phyloP scores from a whole-genome alignment of 2,797 vertebrate genomes.

The Periparus ater region DNA sequence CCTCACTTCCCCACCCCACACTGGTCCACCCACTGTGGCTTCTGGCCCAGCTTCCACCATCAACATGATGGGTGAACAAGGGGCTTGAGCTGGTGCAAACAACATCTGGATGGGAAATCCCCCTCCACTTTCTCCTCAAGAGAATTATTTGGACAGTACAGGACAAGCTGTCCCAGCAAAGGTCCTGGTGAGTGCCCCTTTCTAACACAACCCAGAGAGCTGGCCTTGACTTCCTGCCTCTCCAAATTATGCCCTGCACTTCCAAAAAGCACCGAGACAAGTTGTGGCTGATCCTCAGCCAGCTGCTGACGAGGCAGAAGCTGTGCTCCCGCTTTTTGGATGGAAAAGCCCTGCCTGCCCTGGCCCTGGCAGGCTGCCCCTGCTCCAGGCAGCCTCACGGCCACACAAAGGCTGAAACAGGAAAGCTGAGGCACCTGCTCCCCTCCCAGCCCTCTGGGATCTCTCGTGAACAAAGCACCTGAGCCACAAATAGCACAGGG shows the following conservation, averaged over 20 bases:
- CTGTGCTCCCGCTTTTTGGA: neutral
- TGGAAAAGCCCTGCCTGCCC: slow-evolving; percentile 16
- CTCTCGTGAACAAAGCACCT: neutral
- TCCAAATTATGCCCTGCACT: slow-evolving; percentile 63
- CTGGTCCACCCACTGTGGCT: neutral
- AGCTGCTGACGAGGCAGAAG: slow-evolving; percentile 73
- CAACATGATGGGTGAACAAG: neutral
- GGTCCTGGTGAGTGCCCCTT: slow-evolving; percentile 15
- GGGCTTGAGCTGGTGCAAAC: neutral
- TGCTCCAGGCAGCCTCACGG: neutral
- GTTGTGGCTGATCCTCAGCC: slow-evolving; percentile 28
- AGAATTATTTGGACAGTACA: neutral
- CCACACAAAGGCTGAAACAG: neutral
- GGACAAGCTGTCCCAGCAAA: neutral
- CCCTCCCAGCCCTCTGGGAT: neutral
- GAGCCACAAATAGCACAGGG: neutral
- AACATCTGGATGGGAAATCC: neutral
- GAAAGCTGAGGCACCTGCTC: slow-evolving; percentile 10
- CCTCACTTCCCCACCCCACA: neutral
- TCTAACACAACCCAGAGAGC: neutral
- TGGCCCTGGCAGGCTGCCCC: slow-evolving; percentile 27
- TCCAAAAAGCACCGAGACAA: slow-evolving; percentile 50
- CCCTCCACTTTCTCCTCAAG: neutral
- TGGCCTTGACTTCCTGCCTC: neutral
- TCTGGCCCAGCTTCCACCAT: neutral